A percentile compares a stretch with the other conserved stretches of the same genome.
Evolutionary conservation across 2,113 vertebrate species (phyloP).

Genomic region (Tragelaphus strepsiceros): DNA sequence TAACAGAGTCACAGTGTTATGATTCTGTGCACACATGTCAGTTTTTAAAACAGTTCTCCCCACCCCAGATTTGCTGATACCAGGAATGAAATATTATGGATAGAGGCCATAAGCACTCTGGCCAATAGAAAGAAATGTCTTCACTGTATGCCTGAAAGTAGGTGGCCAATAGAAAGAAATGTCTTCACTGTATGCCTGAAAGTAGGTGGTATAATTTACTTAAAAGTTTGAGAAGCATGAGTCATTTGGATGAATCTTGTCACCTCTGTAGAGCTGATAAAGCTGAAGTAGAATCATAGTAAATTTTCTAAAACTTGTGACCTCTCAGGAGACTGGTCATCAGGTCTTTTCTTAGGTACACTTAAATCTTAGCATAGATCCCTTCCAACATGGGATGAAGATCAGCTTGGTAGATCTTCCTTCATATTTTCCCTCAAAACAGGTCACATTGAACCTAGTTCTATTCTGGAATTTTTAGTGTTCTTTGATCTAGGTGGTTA

Average conservation of each 20-base stretch:
- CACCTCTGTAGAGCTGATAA: not conserved
- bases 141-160: not conserved
- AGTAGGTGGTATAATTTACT: not conserved
- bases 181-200: not conserved
- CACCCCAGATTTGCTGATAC: not conserved
- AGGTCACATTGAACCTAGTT: not conserved
- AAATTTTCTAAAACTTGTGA: not conserved
- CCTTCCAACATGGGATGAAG: not conserved
- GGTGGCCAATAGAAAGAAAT: not conserved
- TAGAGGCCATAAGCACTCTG: not conserved
- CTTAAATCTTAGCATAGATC: not conserved
- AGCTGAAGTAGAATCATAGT: not conserved
- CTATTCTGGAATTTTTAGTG: conserved; percentile 34
- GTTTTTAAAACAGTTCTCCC: not conserved
- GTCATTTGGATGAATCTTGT: not conserved
- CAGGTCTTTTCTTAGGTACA: not conserved
- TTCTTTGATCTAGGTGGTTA: conserved; percentile 13
- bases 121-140: not conserved
- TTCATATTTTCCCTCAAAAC: not conserved
- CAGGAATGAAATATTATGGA: not conserved
- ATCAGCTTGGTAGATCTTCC: not conserved
- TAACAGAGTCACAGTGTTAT: not conserved
- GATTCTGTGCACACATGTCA: not conserved
- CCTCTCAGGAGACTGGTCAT: not conserved
- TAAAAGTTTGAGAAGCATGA: not conserved